Evolutionary conservation across 2,113 vertebrate genomes (phyloP).

Genomic region (Saccopteryx bilineata): DNA sequence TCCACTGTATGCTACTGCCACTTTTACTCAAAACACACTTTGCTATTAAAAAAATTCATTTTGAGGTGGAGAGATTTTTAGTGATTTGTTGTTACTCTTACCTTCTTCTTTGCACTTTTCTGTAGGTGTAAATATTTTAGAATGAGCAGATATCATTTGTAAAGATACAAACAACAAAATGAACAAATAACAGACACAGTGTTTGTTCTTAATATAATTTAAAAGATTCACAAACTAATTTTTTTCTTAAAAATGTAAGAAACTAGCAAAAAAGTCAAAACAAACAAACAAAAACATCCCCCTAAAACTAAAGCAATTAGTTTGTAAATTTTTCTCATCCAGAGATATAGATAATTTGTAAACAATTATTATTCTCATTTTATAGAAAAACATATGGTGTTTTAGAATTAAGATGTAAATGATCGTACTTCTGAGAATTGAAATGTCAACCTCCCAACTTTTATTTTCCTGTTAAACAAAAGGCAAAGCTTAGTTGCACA

Average conservation of each 20-base stretch:
- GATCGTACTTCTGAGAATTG: neutral
- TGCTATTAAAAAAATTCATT: neutral
- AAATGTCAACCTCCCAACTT: neutral
- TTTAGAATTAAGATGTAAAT: neutral
- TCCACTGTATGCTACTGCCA: neutral
- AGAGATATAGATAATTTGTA: neutral
- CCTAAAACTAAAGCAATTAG: neutral
- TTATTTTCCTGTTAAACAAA: constrained; percentile 31
- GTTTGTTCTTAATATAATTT: neutral
- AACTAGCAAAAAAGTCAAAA: neutral
- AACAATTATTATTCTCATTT: neutral
- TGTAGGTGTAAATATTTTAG: neutral
- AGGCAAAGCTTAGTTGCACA: neutral
- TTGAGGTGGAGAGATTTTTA: neutral
- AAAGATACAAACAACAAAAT: neutral
- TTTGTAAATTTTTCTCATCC: constrained; percentile 5
- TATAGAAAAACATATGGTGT: neutral
- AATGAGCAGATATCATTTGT: neutral
- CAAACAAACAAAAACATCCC: neutral
- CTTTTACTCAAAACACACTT: neutral
- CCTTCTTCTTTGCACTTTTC: neutral
- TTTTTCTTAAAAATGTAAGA: neutral
- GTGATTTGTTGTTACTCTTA: neutral
- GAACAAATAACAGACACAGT: neutral
- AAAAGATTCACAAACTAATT: neutral